phyloP scores from a whole-genome alignment of 2,888 invertebrate species.

The Nematopogon swammerdamellus region DNA sequence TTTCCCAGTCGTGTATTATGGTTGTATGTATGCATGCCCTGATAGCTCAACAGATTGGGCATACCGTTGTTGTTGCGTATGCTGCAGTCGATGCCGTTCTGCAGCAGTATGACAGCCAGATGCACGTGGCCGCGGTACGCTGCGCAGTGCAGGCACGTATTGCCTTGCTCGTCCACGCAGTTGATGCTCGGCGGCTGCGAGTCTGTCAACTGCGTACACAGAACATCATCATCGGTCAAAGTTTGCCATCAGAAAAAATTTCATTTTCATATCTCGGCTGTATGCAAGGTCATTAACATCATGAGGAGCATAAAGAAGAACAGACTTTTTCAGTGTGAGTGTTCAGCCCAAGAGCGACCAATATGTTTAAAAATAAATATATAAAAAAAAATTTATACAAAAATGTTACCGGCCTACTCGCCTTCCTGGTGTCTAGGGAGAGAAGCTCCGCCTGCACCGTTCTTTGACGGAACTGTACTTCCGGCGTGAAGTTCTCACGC shows the following conservation, averaged over 20 bases:
- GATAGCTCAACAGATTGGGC: conserved; percentile 4
- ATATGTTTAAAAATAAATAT: conserved; percentile 5
- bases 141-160: conserved; percentile 64
- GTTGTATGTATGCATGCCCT: neutral
- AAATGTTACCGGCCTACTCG: neutral
- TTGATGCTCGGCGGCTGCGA: conserved; percentile 59
- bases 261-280: too few species aligned
- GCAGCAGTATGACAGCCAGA: conserved; percentile 59
- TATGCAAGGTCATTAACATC: too few species aligned
- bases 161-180: conserved; percentile 61
- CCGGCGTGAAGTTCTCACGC: too few species aligned
- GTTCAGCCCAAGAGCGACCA: too few species aligned
- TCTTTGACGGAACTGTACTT: too few species aligned
- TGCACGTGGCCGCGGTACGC: conserved; percentile 63
- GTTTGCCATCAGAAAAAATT: too few species aligned
- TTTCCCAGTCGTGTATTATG: too few species aligned
- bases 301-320: too few species aligned
- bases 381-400: neutral
- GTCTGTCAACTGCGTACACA: conserved; percentile 45
- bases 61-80: conserved; percentile 59
- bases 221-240: neutral
- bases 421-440: too few species aligned
- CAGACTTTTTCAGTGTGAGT: too few species aligned
- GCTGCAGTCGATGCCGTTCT: conserved; percentile 63
- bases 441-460: too few species aligned